Conservation (phyloP, 1,140 invertebrate species). For the Condylostylus longicornis region DNA sequence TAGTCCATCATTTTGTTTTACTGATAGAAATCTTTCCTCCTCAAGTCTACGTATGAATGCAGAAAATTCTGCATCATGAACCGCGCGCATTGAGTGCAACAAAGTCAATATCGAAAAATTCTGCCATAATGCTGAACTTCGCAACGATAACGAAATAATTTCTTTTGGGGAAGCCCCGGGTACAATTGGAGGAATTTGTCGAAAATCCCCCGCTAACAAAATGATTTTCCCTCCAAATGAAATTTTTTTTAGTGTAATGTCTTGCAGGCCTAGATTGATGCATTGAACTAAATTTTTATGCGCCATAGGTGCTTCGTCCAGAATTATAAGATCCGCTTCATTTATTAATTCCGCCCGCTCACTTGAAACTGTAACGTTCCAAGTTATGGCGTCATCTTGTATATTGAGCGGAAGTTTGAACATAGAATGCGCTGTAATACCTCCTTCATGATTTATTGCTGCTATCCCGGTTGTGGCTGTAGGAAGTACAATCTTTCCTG, state of each 20-base stretch:
- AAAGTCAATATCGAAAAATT: background rate
- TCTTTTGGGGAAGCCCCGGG: slow-evolving; percentile 9
- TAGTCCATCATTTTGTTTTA: slow-evolving; percentile 16
- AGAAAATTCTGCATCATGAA: slow-evolving; percentile 19
- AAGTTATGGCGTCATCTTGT: no score
- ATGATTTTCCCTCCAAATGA: slow-evolving; percentile 18
- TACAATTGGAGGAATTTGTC: slow-evolving; percentile 14
- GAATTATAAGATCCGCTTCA: no score
- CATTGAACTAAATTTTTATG: slow-evolving; percentile 32
- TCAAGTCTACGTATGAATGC: slow-evolving; percentile 25
- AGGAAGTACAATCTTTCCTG: no score
- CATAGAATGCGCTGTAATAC: no score
- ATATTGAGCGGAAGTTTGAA: no score
- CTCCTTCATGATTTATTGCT: no score
- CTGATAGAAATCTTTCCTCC: slow-evolving; percentile 25
- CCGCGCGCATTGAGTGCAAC: slow-evolving; percentile 10
- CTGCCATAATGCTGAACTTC: slow-evolving; percentile 5
- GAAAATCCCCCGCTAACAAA: slow-evolving; percentile 16
- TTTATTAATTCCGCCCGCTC: no score
- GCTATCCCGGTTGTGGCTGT: no score
- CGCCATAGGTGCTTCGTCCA: slow-evolving; percentile 32
- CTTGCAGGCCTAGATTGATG: slow-evolving; percentile 28
- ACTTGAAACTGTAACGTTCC: no score
- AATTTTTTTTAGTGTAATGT: slow-evolving; percentile 19
- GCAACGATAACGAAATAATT: slow-evolving; percentile 7